Conservation (phyloP, 2,797 vertebrate genomes). For the Loriculus beryllinus region DNA sequence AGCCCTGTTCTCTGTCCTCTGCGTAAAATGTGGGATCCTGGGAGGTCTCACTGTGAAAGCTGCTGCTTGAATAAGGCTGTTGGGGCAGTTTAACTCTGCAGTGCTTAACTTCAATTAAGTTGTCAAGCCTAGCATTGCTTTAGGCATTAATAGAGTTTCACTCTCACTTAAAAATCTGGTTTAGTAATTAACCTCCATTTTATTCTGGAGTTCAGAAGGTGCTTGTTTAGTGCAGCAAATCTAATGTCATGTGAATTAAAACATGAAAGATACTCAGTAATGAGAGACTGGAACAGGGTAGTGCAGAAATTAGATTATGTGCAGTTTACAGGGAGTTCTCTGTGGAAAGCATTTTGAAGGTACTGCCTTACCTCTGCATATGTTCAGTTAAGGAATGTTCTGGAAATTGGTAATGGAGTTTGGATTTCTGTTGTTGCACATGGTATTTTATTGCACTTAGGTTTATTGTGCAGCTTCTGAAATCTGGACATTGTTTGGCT, state of each 20-base stretch:
- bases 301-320: constrained; percentile 37
- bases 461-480: neutral
- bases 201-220: constrained; percentile 54
- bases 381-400: neutral
- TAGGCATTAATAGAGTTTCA: constrained; percentile 63
- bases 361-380: neutral
- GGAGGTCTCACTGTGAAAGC: constrained; percentile 4
- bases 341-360: neutral
- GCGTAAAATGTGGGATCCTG: neutral
- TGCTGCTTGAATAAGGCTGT: constrained; percentile 22
- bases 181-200: constrained; percentile 64
- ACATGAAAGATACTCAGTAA: constrained; percentile 46
- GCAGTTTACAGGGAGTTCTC: neutral
- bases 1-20: neutral
- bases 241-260: constrained; percentile 52
- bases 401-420: neutral
- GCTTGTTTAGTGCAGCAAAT: constrained; percentile 31
- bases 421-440: neutral
- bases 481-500: neutral
- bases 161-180: constrained; percentile 59
- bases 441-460: neutral
- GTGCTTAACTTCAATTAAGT: constrained; percentile 49
- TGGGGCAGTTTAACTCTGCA: constrained; percentile 40
- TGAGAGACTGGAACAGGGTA: constrained; percentile 32
- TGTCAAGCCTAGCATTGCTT: constrained; percentile 56